A percentile compares a stretch with the other conserved stretches of the same genome.
Evolutionary conservation across 2,888 invertebrate species (phyloP).

Genomic region (Cinara cedri): DNA sequence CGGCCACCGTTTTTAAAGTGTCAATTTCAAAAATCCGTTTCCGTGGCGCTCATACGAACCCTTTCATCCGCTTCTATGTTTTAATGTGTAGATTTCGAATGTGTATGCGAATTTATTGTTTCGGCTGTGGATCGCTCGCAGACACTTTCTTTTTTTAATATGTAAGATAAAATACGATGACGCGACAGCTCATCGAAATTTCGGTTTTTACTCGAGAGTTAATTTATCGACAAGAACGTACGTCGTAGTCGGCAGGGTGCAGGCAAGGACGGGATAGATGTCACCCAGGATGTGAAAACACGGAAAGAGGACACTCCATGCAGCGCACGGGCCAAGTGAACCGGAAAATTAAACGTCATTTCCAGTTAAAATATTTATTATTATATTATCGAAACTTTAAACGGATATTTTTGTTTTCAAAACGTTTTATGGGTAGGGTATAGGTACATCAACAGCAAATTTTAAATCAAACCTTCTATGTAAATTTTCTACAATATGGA

Average conservation of each 20-base stretch:
- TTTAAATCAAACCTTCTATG: background rate
- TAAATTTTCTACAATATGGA: background rate
- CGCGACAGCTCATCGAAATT: background rate
- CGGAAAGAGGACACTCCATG: slow-evolving; percentile 29
- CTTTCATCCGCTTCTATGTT: no score
- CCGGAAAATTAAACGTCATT: slow-evolving; percentile 53
- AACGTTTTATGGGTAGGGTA: slow-evolving; percentile 29
- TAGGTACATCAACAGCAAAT: background rate
- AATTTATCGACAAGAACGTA: slow-evolving; percentile 33
- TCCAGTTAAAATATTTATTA: slow-evolving; percentile 55
- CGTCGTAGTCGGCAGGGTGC: background rate
- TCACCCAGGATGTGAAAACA: slow-evolving; percentile 19
- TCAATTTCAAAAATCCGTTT: no score
- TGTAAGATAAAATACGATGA: no score
- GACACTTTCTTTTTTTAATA: no score
- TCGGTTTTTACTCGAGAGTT: slow-evolving; percentile 13
- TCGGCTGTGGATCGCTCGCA: no score
- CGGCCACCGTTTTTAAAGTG: no score
- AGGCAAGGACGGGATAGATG: slow-evolving; percentile 8
- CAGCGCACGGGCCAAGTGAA: slow-evolving; percentile 12
- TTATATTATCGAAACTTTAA: slow-evolving; percentile 39
- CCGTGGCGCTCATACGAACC: no score
- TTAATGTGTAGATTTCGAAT: no score
- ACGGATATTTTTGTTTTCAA: slow-evolving; percentile 48
- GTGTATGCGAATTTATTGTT: no score